phyloP scores from a whole-genome alignment of 2,888 invertebrate genomes.

The Volucella inanis region DNA sequence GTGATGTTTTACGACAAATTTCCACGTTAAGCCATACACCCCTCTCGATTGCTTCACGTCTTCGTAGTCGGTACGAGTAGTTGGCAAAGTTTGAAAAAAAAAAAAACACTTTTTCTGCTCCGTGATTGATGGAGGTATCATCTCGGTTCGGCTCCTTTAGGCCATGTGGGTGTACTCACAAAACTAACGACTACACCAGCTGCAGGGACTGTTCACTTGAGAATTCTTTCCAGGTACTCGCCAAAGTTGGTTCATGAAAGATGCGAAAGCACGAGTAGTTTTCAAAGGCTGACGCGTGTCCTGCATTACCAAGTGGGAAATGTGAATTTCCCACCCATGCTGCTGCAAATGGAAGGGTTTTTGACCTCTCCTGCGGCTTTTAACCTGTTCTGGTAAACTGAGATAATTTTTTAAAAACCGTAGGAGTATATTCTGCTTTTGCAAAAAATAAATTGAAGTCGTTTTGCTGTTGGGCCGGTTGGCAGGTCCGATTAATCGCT shows the following conservation, averaged over 20 bases:
- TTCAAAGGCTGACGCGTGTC: slow-evolving; percentile 35
- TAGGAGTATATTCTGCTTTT: neutral
- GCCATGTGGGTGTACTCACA: neutral
- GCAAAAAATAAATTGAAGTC: slow-evolving; percentile 18
- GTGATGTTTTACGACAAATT: neutral
- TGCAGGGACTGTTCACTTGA: slow-evolving; percentile 14
- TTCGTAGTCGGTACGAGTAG: too few relatives aligned
- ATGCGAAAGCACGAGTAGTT: slow-evolving; percentile 10
- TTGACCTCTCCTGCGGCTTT: slow-evolving; percentile 36
- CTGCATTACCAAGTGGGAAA: slow-evolving; percentile 27
- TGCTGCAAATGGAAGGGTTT: neutral
- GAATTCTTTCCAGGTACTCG: slow-evolving; percentile 30
- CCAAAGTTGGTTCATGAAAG: slow-evolving; percentile 41
- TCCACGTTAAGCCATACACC: neutral
- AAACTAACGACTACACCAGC: neutral
- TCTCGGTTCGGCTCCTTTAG: slow-evolving; percentile 6
- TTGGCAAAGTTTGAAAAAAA: slow-evolving; percentile 17
- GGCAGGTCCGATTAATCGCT: slow-evolving; percentile 39
- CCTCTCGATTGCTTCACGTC: slow-evolving; percentile 1
- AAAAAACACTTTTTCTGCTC: neutral
- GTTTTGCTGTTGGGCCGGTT: slow-evolving; percentile 11
- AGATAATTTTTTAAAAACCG: neutral
- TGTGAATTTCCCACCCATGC: neutral
- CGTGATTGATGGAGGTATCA: slow-evolving; percentile 34
- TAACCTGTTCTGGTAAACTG: slow-evolving; percentile 1